Conservation (phyloP, 2,888 invertebrate species). For the Neoitamus cyanurus region DNA sequence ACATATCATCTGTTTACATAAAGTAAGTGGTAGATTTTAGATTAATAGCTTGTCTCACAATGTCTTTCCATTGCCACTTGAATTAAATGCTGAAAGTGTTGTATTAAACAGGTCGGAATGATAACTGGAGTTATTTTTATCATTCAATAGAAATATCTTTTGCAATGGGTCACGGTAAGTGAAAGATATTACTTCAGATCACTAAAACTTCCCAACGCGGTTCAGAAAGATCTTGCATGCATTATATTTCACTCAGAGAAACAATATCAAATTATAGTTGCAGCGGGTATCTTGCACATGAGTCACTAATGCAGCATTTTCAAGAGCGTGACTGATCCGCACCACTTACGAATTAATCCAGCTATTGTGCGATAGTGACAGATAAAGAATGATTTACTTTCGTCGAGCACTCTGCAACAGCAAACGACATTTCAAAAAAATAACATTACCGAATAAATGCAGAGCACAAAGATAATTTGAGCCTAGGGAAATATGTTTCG, state of each 20-base stretch:
- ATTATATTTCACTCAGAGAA: neutral
- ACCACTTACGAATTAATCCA: neutral
- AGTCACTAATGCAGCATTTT: neutral
- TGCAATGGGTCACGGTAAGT: neutral
- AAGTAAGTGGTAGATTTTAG: neutral
- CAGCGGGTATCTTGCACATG: neutral
- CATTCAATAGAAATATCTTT: neutral
- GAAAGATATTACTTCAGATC: neutral
- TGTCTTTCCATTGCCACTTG: neutral
- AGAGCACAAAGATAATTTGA: neutral
- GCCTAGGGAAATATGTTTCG: neutral
- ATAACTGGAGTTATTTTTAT: neutral
- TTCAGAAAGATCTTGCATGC: neutral
- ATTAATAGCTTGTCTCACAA: neutral
- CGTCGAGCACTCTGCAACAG: neutral
- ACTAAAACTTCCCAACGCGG: neutral
- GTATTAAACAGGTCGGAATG: neutral
- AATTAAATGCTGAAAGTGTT: neutral
- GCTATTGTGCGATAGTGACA: neutral
- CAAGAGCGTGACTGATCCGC: neutral
- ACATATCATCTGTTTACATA: neutral
- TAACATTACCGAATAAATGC: neutral
- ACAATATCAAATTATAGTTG: neutral
- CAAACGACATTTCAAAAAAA: neutral
- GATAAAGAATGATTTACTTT: neutral